phyloP scores from a whole-genome alignment of 2,888 invertebrate genomes.

The Aleiodes alternator region DNA sequence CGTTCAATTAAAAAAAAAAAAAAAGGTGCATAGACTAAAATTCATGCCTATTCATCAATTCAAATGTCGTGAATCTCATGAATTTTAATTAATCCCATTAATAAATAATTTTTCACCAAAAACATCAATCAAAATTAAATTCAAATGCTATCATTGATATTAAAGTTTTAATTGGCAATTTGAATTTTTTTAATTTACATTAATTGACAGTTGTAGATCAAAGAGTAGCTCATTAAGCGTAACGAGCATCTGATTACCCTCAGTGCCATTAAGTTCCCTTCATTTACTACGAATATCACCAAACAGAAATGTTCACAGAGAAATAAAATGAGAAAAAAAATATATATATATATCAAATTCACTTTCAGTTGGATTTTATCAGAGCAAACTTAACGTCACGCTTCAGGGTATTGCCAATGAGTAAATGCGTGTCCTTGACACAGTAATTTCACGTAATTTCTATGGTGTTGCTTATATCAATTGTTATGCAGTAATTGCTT shows the following conservation, averaged over 20 bases:
- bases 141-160: neutral
- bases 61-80: neutral
- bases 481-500: slow-evolving; percentile 16
- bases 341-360: neutral
- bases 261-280: slow-evolving; percentile 4
- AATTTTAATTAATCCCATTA: neutral
- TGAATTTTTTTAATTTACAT: neutral
- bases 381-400: slow-evolving; percentile 32
- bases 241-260: slow-evolving; percentile 17
- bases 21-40: neutral
- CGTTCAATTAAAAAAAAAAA: neutral
- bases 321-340: neutral
- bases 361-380: slow-evolving; percentile 36
- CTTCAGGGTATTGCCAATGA: slow-evolving; percentile 35
- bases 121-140: neutral
- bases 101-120: neutral
- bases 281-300: neutral
- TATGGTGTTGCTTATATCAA: slow-evolving; percentile 34
- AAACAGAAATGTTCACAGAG: too few species aligned
- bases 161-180: neutral
- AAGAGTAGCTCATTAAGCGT: neutral
- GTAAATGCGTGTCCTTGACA: slow-evolving; percentile 44
- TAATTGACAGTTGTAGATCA: slow-evolving; percentile 27
- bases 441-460: slow-evolving; percentile 39
- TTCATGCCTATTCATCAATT: too few species aligned